phyloP scores from a whole-genome alignment of 2,888 invertebrate genomes.

The Lasioglossum malachurum region DNA sequence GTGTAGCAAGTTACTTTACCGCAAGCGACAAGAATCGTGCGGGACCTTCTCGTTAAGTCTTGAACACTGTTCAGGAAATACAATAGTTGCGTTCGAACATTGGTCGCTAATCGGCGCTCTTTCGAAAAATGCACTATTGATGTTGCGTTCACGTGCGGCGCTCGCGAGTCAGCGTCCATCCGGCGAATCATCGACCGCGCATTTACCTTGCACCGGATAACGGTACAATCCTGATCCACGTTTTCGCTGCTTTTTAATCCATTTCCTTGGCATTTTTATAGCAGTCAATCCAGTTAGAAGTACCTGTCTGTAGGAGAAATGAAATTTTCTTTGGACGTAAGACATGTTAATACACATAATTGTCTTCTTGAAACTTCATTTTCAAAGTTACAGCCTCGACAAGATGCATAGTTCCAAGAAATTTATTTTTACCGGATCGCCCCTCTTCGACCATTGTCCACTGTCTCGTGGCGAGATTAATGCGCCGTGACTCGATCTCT shows the following conservation, averaged over 20 bases:
- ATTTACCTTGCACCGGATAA: slow-evolving; percentile 16
- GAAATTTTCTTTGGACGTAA: background rate
- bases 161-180: slow-evolving; percentile 8
- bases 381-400: background rate
- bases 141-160: slow-evolving; percentile 4
- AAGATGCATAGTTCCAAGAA: background rate
- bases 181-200: slow-evolving; percentile 9
- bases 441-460: background rate
- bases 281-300: background rate
- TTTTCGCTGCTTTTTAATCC: slow-evolving; percentile 22
- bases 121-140: slow-evolving; percentile 1
- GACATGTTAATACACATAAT: background rate
- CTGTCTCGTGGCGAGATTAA: background rate
- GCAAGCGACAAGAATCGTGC: background rate
- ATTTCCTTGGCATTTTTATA: background rate
- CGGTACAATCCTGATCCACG: slow-evolving; percentile 30
- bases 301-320: background rate
- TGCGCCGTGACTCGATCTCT: background rate
- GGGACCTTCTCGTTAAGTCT: background rate
- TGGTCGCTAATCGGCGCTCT: background rate
- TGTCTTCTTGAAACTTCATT: background rate
- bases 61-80: background rate
- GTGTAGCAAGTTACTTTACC: background rate
- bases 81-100: background rate
- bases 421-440: background rate